Evolutionary conservation across 2,797 vertebrate species (phyloP).

Genomic region (Zalophus californianus): DNA sequence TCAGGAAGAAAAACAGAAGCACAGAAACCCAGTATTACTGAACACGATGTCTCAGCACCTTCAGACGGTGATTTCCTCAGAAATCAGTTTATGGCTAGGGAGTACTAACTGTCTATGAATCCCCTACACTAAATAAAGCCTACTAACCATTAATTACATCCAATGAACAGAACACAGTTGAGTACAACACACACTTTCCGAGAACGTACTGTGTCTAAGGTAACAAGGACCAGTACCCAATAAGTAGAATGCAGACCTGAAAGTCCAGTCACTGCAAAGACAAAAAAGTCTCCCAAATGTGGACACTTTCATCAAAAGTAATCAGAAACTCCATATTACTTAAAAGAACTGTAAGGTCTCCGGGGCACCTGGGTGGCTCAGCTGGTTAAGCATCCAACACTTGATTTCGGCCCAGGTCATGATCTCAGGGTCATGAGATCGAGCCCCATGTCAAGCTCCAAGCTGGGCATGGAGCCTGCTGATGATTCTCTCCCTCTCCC

Average conservation of each 20-base stretch:
- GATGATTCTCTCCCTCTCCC: background rate
- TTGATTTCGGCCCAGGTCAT: background rate
- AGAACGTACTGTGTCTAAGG: background rate
- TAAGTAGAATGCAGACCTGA: background rate
- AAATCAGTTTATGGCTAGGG: background rate
- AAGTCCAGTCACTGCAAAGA: background rate
- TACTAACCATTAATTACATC: background rate
- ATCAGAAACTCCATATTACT: background rate
- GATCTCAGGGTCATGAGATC: background rate
- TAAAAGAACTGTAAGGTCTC: background rate
- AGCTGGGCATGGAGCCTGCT: too few species aligned
- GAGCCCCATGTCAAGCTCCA: background rate
- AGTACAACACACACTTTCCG: background rate
- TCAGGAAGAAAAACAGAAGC: background rate
- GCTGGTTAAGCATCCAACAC: background rate
- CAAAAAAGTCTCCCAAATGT: background rate
- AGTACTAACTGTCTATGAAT: background rate
- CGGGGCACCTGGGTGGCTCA: background rate
- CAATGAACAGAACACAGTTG: background rate
- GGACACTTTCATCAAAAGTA: background rate
- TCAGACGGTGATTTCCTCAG: background rate
- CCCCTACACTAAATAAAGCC: background rate
- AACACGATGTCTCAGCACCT: background rate
- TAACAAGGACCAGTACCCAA: background rate
- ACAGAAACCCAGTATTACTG: background rate